Percentiles rank a stretch among this genome's conserved stretches.
Conservation (phyloP, 2,113 vertebrate species). For the Eira barbara region DNA sequence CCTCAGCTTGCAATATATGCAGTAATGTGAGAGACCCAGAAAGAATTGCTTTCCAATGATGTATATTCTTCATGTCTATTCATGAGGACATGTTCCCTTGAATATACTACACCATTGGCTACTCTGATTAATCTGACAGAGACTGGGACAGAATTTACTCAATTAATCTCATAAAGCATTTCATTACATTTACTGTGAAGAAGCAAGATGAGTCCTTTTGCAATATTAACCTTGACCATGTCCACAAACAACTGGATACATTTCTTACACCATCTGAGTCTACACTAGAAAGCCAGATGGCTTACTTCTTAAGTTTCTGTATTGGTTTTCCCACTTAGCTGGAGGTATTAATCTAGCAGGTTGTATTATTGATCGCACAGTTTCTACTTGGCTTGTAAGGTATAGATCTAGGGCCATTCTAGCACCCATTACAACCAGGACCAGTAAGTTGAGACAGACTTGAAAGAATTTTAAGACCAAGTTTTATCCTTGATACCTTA, state of each 20-base stretch:
- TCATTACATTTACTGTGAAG: not conserved
- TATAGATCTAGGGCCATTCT: not conserved
- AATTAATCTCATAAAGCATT: not conserved
- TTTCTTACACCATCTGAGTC: not conserved
- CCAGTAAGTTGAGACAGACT: not conserved
- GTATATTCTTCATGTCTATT: not conserved
- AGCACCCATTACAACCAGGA: not conserved
- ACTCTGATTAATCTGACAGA: not conserved
- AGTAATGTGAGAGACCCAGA: not conserved
- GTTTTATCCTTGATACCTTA: not conserved
- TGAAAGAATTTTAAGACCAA: not conserved
- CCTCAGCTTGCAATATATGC: not conserved
- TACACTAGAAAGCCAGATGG: not conserved
- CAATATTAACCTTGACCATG: not conserved
- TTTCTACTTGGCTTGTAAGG: not conserved
- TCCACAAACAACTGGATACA: not conserved
- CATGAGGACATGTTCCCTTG: not conserved
- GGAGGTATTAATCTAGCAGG: not conserved
- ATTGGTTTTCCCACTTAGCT: not conserved
- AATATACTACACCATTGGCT: not conserved
- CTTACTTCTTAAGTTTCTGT: not conserved
- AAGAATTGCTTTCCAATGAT: not conserved
- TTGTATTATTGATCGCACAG: not conserved
- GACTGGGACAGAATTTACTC: not conserved
- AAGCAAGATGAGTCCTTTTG: not conserved